Evolutionary conservation across 2,888 invertebrate species (phyloP), one percentile per base, ranked within the genome.

Genomic region (Amphipoea lucens): DNA sequence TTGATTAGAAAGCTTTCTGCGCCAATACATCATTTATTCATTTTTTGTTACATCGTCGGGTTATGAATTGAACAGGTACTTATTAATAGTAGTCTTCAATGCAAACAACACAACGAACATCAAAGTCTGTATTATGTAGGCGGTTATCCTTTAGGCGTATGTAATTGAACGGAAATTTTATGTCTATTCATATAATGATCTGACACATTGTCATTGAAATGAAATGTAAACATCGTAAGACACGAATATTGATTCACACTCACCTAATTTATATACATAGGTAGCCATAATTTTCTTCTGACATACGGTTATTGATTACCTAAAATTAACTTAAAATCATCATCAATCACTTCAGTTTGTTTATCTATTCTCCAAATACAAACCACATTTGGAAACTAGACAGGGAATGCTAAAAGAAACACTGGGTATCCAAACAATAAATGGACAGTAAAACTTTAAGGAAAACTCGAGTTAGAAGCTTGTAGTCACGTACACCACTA

Each of bases 401-500:
- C 20, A 23, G 14, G 11, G 9, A 73, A 74, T 65, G 29, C 54
- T 62, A 65, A 69, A 48, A 68, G 29, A 36, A 63, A 36, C 12
- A 65, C 57, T 73, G 57, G 62, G 57, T 36, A 72, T 63, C 69
- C 67, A 65, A 74, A 77, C 63, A 79, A 76, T 76, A 78, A 78
- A 82, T 71, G 40, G 14, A 66, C 65, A 74, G 74, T 82, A 51
- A 76, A 85, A 82, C 42, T 78, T 74, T n/a, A 60, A 74, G 76
- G 74, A 71, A 63, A 76, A 65, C 77, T n/a, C 62, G 48, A 78
- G 77, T 74, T 73, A 78, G 77, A 74, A 66, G 67, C 65, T 11
- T 71, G 75, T 71, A 78, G 77, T 69, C 80, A 86, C 77, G 82
- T 84, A 78, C 36, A 51, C 63, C 51, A 60, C 75, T 76, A 83